Evolutionary conservation across 2,888 invertebrate species (phyloP), one percentile per base, ranked within the genome.

Genomic region (Seira ritae): DNA sequence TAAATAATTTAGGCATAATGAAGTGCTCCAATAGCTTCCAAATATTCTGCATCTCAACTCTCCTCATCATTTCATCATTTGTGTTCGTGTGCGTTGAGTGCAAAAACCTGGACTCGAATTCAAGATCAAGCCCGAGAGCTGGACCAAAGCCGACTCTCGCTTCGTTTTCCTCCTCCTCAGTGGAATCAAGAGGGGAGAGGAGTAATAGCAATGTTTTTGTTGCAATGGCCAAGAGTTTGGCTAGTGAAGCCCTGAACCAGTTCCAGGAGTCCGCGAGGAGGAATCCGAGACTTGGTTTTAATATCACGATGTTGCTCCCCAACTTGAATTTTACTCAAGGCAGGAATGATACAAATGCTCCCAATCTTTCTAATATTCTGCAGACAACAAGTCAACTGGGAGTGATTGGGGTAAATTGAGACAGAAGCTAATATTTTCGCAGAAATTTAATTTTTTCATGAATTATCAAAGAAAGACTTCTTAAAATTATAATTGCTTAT

Each of bases 211-310:
- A 85, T 67, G 75, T 85, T 1, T 72, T 85, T 20, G 50, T 82
- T 17, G 23, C 76, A 0, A 55, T 85, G 19, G 85, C 85, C 15
- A 84, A 76, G 81, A 82, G 84, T 71, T 62, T 85, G 37, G 80
- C 76, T 20, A 22, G 42, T 10, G 78, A 82, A 50, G 85, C 81
- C 2, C 15, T 80, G n/a, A 46, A 75, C 1, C 73, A 85, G 17
- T 85, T 85, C 50, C 77, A 81, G 46, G 75, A 84, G 72, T 62
- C 66, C 10, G 76, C 74, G 1, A 80, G 73, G 37, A 69, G 86
- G 65, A 84, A 81, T 67, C 85, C 86, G 1, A 74, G 77, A 73
- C 24, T 84, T 0, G 86, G 86, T 15, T 73, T 86, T 70, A 79
- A 84, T 60, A 70, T 84, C 3, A 84, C 84, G 0, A 50, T 84